Evolutionary conservation across 2,113 vertebrate genomes (phyloP).

Genomic region (Megaleporinus macrocephalus): DNA sequence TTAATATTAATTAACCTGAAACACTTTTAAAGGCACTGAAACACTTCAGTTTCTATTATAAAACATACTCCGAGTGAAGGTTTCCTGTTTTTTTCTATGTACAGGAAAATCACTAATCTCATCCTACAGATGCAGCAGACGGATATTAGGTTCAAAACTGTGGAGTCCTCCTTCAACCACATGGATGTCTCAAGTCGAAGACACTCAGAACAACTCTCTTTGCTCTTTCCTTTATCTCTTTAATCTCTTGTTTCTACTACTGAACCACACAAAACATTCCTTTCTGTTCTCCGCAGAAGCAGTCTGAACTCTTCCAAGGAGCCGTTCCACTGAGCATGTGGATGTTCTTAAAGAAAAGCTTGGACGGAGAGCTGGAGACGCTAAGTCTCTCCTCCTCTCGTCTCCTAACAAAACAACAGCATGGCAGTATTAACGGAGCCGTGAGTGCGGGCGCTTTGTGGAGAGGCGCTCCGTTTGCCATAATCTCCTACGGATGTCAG

Average conservation of each 20-base stretch:
- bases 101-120: neutral
- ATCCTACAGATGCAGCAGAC: neutral
- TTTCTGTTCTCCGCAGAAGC: neutral
- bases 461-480: conserved; percentile 53
- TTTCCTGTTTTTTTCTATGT: neutral
- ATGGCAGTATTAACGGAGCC: conserved; percentile 59
- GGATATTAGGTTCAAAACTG: neutral
- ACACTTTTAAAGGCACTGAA: neutral
- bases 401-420: conserved; percentile 58
- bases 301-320: conserved; percentile 21
- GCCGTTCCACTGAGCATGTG: conserved; percentile 32
- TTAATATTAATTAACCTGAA: no score
- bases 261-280: neutral
- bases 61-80: neutral
- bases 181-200: neutral
- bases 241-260: neutral
- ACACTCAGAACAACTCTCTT: neutral
- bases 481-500: conserved; percentile 63
- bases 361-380: conserved; percentile 42
- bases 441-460: conserved; percentile 50
- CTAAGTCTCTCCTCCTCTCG: conserved; percentile 43
- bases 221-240: neutral
- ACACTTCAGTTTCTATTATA: no score
- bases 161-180: neutral
- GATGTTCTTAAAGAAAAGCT: conserved; percentile 42